These are phyloP conservation scores for Leptinotarsa undecemlineata DNA, from an alignment of 1,140 invertebrate species.

Conservation along the genomic window DNA sequence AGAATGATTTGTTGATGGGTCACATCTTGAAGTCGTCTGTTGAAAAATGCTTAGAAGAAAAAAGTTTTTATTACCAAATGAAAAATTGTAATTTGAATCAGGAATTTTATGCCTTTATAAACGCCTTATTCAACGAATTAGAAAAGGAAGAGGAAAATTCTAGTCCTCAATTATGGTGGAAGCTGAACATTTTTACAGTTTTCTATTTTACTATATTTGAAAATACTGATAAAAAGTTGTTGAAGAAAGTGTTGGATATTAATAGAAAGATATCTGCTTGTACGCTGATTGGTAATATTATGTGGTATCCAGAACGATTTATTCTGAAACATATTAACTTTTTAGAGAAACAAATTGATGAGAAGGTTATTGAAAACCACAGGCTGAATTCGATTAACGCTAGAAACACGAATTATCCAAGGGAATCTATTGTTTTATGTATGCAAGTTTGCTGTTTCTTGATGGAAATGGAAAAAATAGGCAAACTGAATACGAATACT, in stretches of 20 bases:
- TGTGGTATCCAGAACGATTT: constrained; percentile 83
- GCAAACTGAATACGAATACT: constrained; percentile 59
- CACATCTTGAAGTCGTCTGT: constrained; percentile 69
- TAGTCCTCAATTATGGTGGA: constrained; percentile 68
- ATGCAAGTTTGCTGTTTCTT: constrained; percentile 65
- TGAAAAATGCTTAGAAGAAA: constrained; percentile 68
- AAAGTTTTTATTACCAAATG: constrained; percentile 58
- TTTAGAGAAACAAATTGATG: constrained; percentile 63
- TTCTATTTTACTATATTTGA: constrained; percentile 77
- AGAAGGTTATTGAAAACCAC: constrained; percentile 62
- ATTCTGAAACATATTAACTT: constrained; percentile 66
- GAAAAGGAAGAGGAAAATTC: constrained; percentile 66
- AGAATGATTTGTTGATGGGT: constrained; percentile 65
- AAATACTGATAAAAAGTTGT: constrained; percentile 75
- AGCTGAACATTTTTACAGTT: constrained; percentile 72
- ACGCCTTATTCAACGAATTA: constrained; percentile 65
- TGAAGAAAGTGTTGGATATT: constrained; percentile 72
- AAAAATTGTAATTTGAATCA: constrained; percentile 70
- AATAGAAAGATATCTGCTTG: constrained; percentile 79
- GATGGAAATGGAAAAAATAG: constrained; percentile 63
- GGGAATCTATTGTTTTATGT: constrained; percentile 62
- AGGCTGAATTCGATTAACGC: constrained; percentile 63
- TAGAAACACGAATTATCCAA: constrained; percentile 63
- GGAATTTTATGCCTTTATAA: constrained; percentile 74
- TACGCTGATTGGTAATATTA: constrained; percentile 71